Evolutionary conservation across 2,797 vertebrate genomes (phyloP).

Genomic region (Myotis vivesi): DNA sequence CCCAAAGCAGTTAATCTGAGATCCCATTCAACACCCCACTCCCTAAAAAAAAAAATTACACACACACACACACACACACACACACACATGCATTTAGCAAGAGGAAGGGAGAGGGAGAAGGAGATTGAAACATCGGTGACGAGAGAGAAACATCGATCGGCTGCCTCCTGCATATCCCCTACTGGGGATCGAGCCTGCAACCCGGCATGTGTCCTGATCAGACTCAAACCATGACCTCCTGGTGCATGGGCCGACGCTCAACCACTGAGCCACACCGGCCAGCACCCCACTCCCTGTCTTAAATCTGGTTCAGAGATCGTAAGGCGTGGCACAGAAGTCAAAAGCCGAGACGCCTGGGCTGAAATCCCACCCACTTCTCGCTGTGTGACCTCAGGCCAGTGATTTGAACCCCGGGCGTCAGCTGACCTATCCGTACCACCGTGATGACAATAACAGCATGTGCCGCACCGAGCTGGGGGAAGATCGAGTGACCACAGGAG

Average conservation of each 20-base stretch:
- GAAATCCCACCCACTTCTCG: background rate
- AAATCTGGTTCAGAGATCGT: too few species aligned
- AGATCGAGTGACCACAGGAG: background rate
- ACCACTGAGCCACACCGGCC: background rate
- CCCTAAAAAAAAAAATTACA: background rate
- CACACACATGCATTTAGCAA: too few species aligned
- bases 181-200: too few species aligned
- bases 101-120: too few species aligned
- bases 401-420: background rate
- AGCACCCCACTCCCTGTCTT: background rate
- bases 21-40: background rate
- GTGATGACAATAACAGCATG: accelerated
- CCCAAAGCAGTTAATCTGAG: background rate
- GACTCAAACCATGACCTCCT: too few species aligned
- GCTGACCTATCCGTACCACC: background rate
- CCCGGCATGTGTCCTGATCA: too few species aligned
- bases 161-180: too few species aligned
- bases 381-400: background rate
- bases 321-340: accelerated
- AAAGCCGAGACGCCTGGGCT: background rate
- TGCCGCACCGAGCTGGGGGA: accelerated
- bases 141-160: too few species aligned
- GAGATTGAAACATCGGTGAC: too few species aligned
- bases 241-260: too few species aligned
- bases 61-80: too few species aligned